phyloP scores from a whole-genome alignment of 2,113 vertebrate species.

The Phyllopteryx taeniolatus region DNA sequence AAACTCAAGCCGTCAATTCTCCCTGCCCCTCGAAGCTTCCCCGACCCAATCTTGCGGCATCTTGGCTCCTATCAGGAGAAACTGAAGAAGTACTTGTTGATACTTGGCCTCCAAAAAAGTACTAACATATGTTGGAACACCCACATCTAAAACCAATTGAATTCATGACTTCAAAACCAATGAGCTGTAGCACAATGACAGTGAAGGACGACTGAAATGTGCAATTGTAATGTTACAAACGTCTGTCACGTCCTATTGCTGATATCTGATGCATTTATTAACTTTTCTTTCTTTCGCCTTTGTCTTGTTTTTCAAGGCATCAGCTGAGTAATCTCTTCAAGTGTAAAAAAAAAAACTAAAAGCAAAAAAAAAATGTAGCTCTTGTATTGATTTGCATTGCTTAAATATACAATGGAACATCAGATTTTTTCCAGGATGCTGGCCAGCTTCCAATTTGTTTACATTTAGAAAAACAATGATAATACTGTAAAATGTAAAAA shows the following conservation, averaged over 20 bases:
- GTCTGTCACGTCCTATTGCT: neutral
- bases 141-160: conserved; percentile 33
- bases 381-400: no score
- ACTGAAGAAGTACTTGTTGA: conserved; percentile 31
- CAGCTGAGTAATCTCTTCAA: neutral
- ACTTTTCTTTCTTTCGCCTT: neutral
- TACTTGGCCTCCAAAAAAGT: conserved; percentile 27
- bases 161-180: conserved; percentile 24
- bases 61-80: conserved; percentile 39
- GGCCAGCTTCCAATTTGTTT: no score
- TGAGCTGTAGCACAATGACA: conserved; percentile 4
- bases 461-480: no score
- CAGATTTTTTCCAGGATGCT: no score
- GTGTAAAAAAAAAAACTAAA: no score
- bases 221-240: neutral
- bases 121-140: conserved; percentile 47
- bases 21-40: neutral
- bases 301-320: neutral
- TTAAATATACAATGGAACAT: no score
- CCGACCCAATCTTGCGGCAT: conserved; percentile 7
- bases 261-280: neutral
- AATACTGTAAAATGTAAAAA: no score
- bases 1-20: conserved; percentile 13
- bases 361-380: no score
- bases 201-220: conserved; percentile 1